phyloP scores from a whole-genome alignment of 2,888 invertebrate species.

The Drosophila longiperda region DNA sequence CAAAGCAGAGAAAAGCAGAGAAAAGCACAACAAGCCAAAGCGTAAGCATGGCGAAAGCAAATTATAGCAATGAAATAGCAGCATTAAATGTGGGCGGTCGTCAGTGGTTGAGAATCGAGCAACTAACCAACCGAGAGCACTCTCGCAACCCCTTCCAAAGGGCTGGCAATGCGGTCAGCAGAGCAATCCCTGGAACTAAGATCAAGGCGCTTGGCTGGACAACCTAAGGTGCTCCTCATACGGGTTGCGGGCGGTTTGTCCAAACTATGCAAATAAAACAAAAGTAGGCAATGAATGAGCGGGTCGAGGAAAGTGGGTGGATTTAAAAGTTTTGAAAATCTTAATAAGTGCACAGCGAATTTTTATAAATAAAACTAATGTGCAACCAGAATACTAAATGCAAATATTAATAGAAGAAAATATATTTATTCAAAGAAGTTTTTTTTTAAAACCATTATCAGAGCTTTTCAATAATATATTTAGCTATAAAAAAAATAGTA shows the following conservation, averaged over 20 bases:
- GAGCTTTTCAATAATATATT: not conserved
- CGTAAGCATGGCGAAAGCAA: slow-evolving; percentile 61
- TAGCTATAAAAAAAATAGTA: not conserved
- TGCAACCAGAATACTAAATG: not conserved
- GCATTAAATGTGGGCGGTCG: slow-evolving; percentile 54
- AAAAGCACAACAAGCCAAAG: slow-evolving; percentile 46
- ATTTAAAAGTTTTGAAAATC: not conserved
- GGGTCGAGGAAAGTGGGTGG: slow-evolving; percentile 6
- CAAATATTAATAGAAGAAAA: not conserved
- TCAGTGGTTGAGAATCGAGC: not conserved
- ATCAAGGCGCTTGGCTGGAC: slow-evolving; percentile 43
- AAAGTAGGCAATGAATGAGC: slow-evolving; percentile 52
- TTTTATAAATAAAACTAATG: no score
- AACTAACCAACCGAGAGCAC: slow-evolving; percentile 3
- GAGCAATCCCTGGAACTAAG: slow-evolving; percentile 56
- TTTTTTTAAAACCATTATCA: not conserved
- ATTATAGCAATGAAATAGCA: slow-evolving; percentile 58
- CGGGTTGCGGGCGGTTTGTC: slow-evolving; percentile 4
- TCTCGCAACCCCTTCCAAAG: not conserved
- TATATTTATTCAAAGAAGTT: not conserved
- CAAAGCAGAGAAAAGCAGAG: slow-evolving; percentile 29
- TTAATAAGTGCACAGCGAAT: not conserved
- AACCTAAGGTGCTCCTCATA: not conserved
- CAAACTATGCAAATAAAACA: slow-evolving; percentile 63
- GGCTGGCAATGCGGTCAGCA: slow-evolving; percentile 31